Evolutionary conservation across 2,797 vertebrate species (phyloP).

Genomic region (Sarcoramphus papa): DNA sequence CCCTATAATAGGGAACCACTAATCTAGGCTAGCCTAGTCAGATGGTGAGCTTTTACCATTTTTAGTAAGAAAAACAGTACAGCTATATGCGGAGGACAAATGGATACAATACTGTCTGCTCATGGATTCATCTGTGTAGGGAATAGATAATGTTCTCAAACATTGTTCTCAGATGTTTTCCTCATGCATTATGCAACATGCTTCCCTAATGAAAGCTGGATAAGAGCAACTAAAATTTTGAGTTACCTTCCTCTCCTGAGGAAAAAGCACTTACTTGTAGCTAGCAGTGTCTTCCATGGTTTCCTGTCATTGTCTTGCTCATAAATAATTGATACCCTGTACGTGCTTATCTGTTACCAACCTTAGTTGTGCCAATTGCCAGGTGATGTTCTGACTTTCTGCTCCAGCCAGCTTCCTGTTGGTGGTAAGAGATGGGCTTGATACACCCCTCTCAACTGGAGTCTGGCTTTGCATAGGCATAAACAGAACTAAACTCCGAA

Average conservation of each 20-base stretch:
- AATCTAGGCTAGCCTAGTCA: background rate
- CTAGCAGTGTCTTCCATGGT: background rate
- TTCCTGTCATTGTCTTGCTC: conserved; percentile 29
- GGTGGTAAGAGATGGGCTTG: background rate
- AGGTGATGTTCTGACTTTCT: background rate
- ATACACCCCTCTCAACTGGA: background rate
- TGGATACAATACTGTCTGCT: background rate
- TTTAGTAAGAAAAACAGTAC: background rate
- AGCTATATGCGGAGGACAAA: background rate
- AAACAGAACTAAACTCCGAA: background rate
- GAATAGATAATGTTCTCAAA: conserved; percentile 14
- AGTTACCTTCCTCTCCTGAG: conserved; percentile 29
- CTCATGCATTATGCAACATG: conserved; percentile 55
- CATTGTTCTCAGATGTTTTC: background rate
- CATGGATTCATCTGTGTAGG: background rate
- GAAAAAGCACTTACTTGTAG: conserved; percentile 9
- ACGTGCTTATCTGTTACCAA: background rate
- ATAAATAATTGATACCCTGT: conserved; percentile 8
- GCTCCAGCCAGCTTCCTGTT: background rate
- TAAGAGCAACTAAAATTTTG: conserved; percentile 22
- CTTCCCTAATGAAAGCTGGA: conserved; percentile 21
- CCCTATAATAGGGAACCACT: background rate
- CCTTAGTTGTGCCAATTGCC: background rate
- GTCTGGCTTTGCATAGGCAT: background rate
- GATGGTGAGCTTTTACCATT: background rate